Evolutionary conservation across 1,140 invertebrate species (phyloP), one percentile per base, ranked within the genome.

Genomic region (Cryptotermes secundus): DNA sequence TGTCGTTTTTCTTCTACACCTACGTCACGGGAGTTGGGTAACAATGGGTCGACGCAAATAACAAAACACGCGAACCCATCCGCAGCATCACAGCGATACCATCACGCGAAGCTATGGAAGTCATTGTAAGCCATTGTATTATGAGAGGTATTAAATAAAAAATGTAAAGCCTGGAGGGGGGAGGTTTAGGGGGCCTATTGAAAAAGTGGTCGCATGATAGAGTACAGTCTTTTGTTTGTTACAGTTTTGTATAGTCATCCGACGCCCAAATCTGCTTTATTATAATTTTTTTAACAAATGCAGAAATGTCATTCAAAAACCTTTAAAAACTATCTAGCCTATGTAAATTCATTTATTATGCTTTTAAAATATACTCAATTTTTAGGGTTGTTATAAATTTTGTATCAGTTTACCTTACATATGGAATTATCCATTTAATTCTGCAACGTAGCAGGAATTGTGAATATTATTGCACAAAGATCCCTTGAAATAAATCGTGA

Each of bases 151-250:
- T 72, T 72, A 72, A 72, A 72, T 72, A 72, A 72, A 72, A 72
- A 72, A 72, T 72, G 59, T 72, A 72, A 72, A 72, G 59, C 59
- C 12, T 31, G 26, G 26, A 38, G 38, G 38, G 38, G 38, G 38
- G 38, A 38, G 59, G 26, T n/a, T 72, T 72, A n/a, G n/a, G n/a
- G 31, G 59, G n/a, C 59, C 59, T 31, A 72, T 72, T 72, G 59
- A 72, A 72, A 42, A 72, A 59, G 53, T 72, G 26, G 59, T 72
- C 59, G 59, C 59, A 72, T 72, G 59, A 72, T 72, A 72, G 59
- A 72, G 59, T 72, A 72, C 59, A 72, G 59, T 72, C 59, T n/a
- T n/a, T 72, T 72, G 59, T 72, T 72, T 72, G 59, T 72, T 72
- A 72, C 59, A 72, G 59, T 72, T 72, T 72, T 72, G 59, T 72